Conservation (phyloP, 53 echinoderm and acorn worm species). For the Hippasteria phrygiana region DNA sequence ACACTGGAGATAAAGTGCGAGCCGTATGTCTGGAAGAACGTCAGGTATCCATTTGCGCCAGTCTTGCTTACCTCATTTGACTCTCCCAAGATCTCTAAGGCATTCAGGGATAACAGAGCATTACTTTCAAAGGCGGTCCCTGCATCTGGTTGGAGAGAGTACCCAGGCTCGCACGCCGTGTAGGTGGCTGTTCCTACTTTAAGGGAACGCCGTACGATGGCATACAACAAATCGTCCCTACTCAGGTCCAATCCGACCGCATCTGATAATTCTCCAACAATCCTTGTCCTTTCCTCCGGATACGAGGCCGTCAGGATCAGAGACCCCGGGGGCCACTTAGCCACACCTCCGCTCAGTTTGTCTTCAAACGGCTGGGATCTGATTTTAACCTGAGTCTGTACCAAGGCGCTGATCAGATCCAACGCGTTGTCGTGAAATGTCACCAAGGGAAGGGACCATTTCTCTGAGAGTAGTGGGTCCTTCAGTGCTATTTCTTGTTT, state of each 20-base stretch:
- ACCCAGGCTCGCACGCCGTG: background rate
- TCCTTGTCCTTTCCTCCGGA: background rate
- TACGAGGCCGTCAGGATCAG: conserved; percentile 19
- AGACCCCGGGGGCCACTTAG: conserved; percentile 31
- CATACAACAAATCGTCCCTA: conserved; percentile 26
- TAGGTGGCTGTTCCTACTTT: conserved; percentile 35
- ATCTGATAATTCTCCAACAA: background rate
- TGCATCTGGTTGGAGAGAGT: conserved; percentile 25
- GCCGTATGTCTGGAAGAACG: conserved; percentile 41
- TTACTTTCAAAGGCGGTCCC: background rate
- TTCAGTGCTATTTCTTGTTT: background rate
- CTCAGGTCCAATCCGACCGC: conserved; percentile 21
- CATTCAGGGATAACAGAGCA: conserved; percentile 13
- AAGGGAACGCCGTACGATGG: conserved; percentile 36
- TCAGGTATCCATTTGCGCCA: conserved; percentile 19
- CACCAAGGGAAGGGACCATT: conserved; percentile 40
- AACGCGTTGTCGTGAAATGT: conserved; percentile 16
- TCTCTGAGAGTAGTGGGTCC: background rate
- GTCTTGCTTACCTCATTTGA: background rate
- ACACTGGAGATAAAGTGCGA: conserved; percentile 41
- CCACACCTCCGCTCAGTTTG: background rate
- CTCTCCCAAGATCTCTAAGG: background rate
- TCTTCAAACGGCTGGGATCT: background rate
- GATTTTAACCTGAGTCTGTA: conserved; percentile 13
- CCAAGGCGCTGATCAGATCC: conserved; percentile 12